Evolutionary conservation across 2,113 vertebrate species (phyloP), one percentile per base, ranked within the genome.

Genomic region (Pelodiscus sinensis): DNA sequence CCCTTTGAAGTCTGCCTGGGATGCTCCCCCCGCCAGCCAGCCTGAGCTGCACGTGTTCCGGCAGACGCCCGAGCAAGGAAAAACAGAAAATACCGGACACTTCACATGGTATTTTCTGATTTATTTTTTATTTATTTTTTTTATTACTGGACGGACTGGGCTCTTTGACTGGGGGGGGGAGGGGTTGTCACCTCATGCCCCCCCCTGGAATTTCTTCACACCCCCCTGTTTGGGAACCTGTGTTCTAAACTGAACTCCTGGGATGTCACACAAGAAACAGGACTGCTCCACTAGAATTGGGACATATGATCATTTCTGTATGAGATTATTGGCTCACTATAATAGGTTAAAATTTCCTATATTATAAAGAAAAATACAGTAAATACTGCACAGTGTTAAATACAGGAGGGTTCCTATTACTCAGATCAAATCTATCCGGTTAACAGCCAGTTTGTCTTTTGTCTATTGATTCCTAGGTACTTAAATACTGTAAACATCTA

Each of bases 181-280:
- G 44, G 44, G 44, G 4, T 44, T 44, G 44, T 44, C 44, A 44
- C 44, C 5, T 44, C 44, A 6, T 44, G 44, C 44, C 44, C 44
- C 44, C 44, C 44, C 44, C 44, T 44, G 44, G 44, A 44, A 44
- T 44, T 44, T 44, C 44, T 44, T 44, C 44, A 44, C 44, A 44
- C 44, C 4, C 44, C 44, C 44, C 44, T 6, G 44, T 44, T 5
- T 44, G 44, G 44, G 44, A 44, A 44, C 44, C 44, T 44, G 31
- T 31, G 38, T 54, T 18, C 0, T 0, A 50, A 21, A 6, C 57
- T 62, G 2, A 50, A 90, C 85, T 57, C 54, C 35, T 85, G 57
- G 50, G 55, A 50, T 13, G 31, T 55, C 18, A 77, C 18, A 19
- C 38, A 56, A 75, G 44, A 77, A 75, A 73, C 55, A 29, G n/a